Conservation (phyloP, 2,888 invertebrate species). For the Epistrophe grossulariae region DNA sequence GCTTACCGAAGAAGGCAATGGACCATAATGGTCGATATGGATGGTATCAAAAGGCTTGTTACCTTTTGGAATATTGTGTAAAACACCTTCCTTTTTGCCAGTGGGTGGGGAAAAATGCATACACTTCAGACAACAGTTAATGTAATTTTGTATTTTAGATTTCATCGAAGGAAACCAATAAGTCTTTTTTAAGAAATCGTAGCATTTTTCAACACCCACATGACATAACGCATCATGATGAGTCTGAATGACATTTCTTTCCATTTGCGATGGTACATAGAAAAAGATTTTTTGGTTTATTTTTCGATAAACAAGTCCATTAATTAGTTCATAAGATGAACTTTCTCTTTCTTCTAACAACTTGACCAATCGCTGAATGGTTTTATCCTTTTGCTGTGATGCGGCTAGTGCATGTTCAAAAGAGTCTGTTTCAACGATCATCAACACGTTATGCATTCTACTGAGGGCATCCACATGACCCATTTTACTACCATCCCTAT, state of each 20-base stretch:
- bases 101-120: background rate
- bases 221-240: background rate
- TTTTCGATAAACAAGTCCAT: slow-evolving; percentile 12
- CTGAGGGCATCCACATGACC: background rate
- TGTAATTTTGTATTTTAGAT: slow-evolving; percentile 9
- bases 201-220: slow-evolving; percentile 1
- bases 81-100: background rate
- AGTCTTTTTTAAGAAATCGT: slow-evolving; percentile 10
- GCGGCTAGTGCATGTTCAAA: background rate
- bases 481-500: background rate
- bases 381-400: background rate
- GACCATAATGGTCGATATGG: slow-evolving; percentile 1
- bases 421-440: background rate
- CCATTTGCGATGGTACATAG: slow-evolving; percentile 1
- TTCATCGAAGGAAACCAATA: slow-evolving; percentile 19
- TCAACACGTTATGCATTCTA: background rate
- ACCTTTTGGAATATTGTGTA: slow-evolving; percentile 8
- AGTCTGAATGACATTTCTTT: slow-evolving; percentile 5
- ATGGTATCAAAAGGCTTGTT: background rate
- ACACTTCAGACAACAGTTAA: background rate
- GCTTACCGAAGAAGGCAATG: background rate
- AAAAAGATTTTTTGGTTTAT: background rate
- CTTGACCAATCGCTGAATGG: slow-evolving; percentile 1
- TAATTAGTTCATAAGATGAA: background rate
- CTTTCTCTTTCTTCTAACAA: slow-evolving; percentile 4